These are phyloP conservation scores for Pocillopora verrucosa DNA, from an alignment of 64 coral and sea anemone genomes.

Conservation along the genomic window DNA sequence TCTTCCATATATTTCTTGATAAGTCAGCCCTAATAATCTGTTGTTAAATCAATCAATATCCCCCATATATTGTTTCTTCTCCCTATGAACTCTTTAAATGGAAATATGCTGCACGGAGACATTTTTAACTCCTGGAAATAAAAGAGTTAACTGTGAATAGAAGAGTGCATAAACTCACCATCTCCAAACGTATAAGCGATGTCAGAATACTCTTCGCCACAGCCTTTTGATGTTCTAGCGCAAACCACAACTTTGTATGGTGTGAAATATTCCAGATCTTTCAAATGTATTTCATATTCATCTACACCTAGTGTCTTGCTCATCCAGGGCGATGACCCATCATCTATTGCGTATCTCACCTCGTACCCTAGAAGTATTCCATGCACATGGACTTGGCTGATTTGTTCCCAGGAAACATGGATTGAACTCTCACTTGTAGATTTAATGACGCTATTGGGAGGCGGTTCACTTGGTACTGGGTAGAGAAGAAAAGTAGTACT, in stretches of 20 bases:
- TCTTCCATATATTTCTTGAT: no score
- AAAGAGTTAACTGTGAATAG: not conserved
- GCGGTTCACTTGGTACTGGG: conserved; percentile 26
- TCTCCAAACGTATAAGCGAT: conserved; percentile 28
- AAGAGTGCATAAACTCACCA: not conserved
- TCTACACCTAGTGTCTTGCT: not conserved
- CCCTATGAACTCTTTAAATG: not conserved
- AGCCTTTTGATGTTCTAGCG: conserved; percentile 44
- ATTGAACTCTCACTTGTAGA: not conserved
- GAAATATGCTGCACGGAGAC: not conserved
- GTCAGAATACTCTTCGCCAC: conserved; percentile 4
- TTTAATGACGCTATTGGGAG: not conserved
- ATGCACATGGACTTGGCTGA: conserved; percentile 2
- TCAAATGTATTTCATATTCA: not conserved
- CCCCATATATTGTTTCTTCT: no score
- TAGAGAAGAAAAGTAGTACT: not conserved
- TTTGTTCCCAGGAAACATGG: conserved; percentile 20
- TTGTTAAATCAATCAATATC: no score
- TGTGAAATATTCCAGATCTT: conserved; percentile 31
- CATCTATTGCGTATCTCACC: not conserved
- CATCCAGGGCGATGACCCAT: not conserved
- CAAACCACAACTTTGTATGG: conserved; percentile 24
- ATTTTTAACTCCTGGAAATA: no score
- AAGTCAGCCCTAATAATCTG: no score
- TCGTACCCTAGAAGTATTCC: conserved; percentile 34